Base-by-base conservation (phyloP, 2,113 vertebrate species). In the Calidris pugnax region DNA sequence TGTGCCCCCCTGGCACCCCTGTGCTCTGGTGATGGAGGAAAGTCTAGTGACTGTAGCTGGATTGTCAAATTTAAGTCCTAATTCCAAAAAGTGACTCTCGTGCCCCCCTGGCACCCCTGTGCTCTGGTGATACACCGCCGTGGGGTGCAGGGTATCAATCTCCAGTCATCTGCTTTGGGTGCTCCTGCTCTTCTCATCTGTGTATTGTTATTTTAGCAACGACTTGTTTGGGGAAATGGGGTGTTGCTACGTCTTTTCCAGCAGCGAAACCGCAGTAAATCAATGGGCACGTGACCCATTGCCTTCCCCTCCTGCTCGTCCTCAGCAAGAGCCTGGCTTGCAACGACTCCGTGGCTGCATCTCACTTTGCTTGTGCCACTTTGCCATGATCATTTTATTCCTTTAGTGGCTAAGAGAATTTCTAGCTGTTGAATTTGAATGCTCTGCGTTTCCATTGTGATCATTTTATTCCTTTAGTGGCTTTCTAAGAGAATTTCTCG, bases 251-350 rank as follows among this genome's bases (percentile, higher is more conserved):
- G 80, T n/a, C 55, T 93, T 30, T 92, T 91, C 73, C 80, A 91
- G 84, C 66, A 82, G 66, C 62, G 26, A 43, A 85, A 89, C 66
- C 63, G 4, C 85, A 94, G 47, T 57, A 95, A 93, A 93, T 93
- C 87, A 63, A 60, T 87, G 39, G 60, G 76, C 91, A 89, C 7
- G 13, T 95, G 87, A 75, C 33, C 37, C 16, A 33, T 28, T 3
- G 14, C 59, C 55, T 68, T 84, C 26, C 63, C 48, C 2, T 76
- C 53, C 53, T 16, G 27, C 48, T 88, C 6, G 0, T 74, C 60
- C 62, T 93, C 39, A 19, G 64, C 57, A 6, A 13, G 22, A 53
- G 16, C 0, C 0, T 11, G 22, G 27, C 59, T 90, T 35, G 37
- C 28, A 39, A 19, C 4, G 1, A 12, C 2, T 0, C 66, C 11